Conservation (phyloP, 1,140 invertebrate species). For the Hycleus cichorii region DNA sequence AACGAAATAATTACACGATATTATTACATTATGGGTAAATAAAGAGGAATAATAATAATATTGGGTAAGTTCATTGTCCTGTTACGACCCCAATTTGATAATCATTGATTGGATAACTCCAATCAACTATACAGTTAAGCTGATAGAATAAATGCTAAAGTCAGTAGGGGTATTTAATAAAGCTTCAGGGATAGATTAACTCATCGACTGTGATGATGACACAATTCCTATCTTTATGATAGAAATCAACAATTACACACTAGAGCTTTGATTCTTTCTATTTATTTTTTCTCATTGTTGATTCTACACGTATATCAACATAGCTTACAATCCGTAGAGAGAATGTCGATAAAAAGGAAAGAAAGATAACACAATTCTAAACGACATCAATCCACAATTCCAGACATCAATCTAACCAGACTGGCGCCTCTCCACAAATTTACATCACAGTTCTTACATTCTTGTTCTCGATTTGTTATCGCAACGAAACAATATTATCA, state of each 20-base stretch:
- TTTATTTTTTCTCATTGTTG: background rate
- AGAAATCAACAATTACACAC: background rate
- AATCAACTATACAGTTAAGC: slow-evolving; percentile 4
- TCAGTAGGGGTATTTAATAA: background rate
- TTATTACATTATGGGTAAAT: background rate
- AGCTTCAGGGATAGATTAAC: background rate
- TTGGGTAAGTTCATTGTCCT: background rate
- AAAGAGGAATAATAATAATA: background rate
- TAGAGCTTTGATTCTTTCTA: background rate
- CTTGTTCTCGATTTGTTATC: too few relatives aligned
- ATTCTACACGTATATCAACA: background rate
- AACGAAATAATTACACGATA: background rate
- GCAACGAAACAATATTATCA: too few relatives aligned
- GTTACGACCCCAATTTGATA: background rate
- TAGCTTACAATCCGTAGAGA: background rate
- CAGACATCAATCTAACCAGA: too few relatives aligned
- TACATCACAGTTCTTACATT: too few relatives aligned
- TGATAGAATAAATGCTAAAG: slow-evolving; percentile 12
- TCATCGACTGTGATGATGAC: slow-evolving; percentile 2
- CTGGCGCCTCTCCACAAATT: too few relatives aligned
- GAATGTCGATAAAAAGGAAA: too few relatives aligned
- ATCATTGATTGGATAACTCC: slow-evolving; percentile 11
- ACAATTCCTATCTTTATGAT: background rate
- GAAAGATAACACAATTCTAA: too few relatives aligned
- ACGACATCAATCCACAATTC: too few relatives aligned